Evolutionary conservation across 2,113 vertebrate species (phyloP), one percentile per base, ranked within the genome.

Genomic region (Aldabrachelys gigantea): DNA sequence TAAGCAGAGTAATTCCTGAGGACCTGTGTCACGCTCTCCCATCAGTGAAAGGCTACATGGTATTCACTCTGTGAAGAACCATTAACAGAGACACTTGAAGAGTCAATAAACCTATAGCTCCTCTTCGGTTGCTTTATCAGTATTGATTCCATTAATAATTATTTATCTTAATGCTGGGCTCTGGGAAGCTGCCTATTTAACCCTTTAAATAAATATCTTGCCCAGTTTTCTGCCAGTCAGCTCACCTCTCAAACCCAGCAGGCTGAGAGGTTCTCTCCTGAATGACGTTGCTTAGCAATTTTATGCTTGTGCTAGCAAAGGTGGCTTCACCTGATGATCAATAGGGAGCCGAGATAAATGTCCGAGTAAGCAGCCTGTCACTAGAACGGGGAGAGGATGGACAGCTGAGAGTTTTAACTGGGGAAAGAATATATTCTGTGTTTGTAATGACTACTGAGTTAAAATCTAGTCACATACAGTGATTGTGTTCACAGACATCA

Each of bases 61-160:
- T 14, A 1, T 21, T 87, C 50, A 10, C 54, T 59, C 47, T 10
- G 69, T 10, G 31, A 91, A 83, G 80, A 56, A 10, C 53, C 13
- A 38, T 27, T n/a, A 62, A 8, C 81, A 91, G 54, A 22, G 83
- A 47, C 80, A n/a, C 78, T 94, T 41, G 59, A 38, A 91, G 29
- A 91, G 83, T 86, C 94, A 84, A 57, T 87, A 65, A 93, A 29
- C 35, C 29, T 25, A 50, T 54, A 59, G 83, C 44, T 65, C 44
- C 4, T 22, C 59, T 65, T 16, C 1, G 0, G 31, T 38, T 91
- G 84, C 72, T 87, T 89, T 88, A 86, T 80, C 90, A 76, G 47
- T n/a, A 92, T 94, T 47, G 84, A 95, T 84, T 86, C 81, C 8
- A 22, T 85, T 94, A 65, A 91, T 65, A 92, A 91, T 35, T 84